These are phyloP conservation scores for Tapirus indicus DNA, from an alignment of 2,797 vertebrate genomes.

Conservation along the genomic window DNA sequence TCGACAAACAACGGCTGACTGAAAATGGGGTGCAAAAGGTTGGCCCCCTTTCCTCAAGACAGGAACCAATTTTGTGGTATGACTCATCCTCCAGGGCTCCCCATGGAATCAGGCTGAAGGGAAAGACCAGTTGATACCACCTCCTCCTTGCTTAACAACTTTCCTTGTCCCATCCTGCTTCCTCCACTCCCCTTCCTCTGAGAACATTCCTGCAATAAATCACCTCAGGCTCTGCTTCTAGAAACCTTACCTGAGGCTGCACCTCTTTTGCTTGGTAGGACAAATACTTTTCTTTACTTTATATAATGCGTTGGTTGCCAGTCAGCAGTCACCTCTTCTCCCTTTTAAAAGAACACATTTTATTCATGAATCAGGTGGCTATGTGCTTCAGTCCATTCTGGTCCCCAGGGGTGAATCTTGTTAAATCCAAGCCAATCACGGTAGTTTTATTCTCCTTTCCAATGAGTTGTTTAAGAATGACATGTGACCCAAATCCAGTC, in stretches of 20 bases:
- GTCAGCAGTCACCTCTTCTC: neutral
- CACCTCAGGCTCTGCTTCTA: neutral
- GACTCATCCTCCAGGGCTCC: neutral
- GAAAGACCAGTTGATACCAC: neutral
- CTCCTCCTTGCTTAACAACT: neutral
- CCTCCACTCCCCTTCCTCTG: neutral
- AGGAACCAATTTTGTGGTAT: neutral
- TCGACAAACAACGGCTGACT: neutral
- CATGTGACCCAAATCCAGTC: neutral
- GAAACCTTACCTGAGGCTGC: neutral
- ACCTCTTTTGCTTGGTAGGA: neutral
- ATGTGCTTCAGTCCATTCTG: neutral
- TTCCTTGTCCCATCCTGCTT: neutral
- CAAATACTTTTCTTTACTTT: neutral
- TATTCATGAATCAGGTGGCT: neutral
- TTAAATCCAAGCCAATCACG: neutral
- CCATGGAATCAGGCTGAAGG: neutral
- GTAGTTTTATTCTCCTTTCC: neutral
- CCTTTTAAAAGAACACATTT: neutral
- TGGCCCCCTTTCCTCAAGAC: neutral
- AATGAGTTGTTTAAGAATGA: constrained; percentile 41
- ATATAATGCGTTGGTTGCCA: neutral
- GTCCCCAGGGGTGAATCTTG: neutral
- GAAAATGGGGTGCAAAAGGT: neutral
- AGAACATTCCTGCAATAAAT: neutral